phyloP scores from a whole-genome alignment of 1,140 invertebrate species.

The Archegozetes longisetosus region DNA sequence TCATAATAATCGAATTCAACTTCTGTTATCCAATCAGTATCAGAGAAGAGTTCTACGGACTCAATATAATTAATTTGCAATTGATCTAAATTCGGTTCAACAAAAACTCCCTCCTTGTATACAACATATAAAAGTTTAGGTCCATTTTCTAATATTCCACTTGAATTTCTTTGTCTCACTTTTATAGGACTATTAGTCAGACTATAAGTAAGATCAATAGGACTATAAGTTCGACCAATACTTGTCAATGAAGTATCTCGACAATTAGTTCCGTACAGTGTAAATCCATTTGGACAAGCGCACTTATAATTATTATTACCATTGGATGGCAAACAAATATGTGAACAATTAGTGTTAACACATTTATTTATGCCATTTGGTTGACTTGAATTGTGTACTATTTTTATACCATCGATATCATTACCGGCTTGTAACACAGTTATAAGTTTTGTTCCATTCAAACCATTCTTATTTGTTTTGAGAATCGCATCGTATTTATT shows the following conservation, averaged over 20 bases:
- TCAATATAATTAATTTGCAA: background rate
- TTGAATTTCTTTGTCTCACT: no score
- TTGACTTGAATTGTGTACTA: background rate
- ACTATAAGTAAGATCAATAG: no score
- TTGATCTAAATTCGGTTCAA: background rate
- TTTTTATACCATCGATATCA: background rate
- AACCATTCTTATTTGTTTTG: background rate
- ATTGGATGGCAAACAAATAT: background rate
- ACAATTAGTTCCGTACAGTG: no score
- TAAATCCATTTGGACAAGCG: no score
- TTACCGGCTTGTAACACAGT: background rate
- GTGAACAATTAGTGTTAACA: background rate
- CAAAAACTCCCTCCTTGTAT: background rate
- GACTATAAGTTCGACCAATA: no score
- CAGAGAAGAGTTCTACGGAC: background rate
- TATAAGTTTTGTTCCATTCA: background rate
- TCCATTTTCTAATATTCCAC: no score
- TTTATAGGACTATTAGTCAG: no score
- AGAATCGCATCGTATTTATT: background rate
- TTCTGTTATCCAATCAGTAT: background rate
- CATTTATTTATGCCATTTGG: background rate
- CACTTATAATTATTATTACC: no score
- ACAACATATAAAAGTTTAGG: background rate
- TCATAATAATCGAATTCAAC: background rate
- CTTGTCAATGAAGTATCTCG: no score